Evolutionary conservation across 92 coral and sea anemone species (phyloP).

Genomic region (Phenganax stokvisi): DNA sequence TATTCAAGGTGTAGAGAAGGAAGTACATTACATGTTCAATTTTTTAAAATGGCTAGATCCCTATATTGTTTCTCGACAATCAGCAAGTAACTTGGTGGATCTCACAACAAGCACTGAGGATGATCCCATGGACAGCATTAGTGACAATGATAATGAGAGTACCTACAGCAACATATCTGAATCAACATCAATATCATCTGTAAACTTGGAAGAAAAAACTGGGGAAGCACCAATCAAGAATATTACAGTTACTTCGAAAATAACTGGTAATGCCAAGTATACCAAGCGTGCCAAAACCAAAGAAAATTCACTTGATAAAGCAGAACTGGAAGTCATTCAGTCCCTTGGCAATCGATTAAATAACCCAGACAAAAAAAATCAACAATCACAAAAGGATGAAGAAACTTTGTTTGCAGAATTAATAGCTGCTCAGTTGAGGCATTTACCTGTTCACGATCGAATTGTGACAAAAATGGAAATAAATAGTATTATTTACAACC

Average conservation of each 20-base stretch:
- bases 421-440: constrained; percentile 55
- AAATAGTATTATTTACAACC: constrained; percentile 50
- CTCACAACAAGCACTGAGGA: background rate
- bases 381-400: constrained; percentile 50
- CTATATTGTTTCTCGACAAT: constrained; percentile 55
- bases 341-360: constrained; percentile 36
- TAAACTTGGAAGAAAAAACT: background rate
- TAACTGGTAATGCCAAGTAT: constrained; percentile 8
- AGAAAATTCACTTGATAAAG: constrained; percentile 34
- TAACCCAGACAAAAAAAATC: background rate
- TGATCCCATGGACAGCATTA: background rate
- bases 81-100: constrained; percentile 34
- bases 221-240: background rate
- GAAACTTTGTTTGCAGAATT: constrained; percentile 53
- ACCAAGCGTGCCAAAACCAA: background rate
- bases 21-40: constrained; percentile 45
- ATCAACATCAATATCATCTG: background rate
- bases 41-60: constrained; percentile 58
- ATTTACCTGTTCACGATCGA: constrained; percentile 42
- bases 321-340: constrained; percentile 51
- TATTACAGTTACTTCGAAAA: background rate
- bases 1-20: constrained; percentile 49
- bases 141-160: background rate
- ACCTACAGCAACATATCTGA: background rate
- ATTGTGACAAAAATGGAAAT: constrained; percentile 51